phyloP scores from a whole-genome alignment of 2,113 vertebrate species.

The Todiramphus saurophagus region DNA sequence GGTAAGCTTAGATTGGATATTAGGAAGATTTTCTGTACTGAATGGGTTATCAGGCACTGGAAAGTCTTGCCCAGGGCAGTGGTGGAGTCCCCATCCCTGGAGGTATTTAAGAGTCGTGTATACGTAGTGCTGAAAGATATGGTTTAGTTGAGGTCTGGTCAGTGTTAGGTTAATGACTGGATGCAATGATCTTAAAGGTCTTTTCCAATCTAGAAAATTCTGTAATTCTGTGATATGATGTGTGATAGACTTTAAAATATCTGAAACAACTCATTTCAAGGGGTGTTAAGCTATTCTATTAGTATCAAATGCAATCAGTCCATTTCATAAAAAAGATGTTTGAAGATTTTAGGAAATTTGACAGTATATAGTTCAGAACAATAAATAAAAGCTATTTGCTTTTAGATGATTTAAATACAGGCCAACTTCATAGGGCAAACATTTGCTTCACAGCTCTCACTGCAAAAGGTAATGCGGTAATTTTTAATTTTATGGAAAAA shows the following conservation, averaged over 20 bases:
- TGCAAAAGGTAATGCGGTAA: neutral
- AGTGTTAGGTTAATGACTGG: no score
- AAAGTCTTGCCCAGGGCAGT: no score
- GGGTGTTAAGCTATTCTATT: neutral
- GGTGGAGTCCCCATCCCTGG: no score
- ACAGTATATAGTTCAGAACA: neutral
- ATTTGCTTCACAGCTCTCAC: neutral
- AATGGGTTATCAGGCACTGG: no score
- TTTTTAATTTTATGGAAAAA: neutral
- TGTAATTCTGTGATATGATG: neutral
- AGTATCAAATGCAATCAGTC: neutral
- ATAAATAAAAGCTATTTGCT: neutral
- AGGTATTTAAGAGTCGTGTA: no score
- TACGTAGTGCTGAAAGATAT: no score
- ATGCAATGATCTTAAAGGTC: no score
- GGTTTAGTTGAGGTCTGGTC: no score
- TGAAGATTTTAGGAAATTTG: neutral
- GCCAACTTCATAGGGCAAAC: neutral
- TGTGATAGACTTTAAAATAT: neutral
- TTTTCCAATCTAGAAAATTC: no score
- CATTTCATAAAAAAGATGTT: neutral
- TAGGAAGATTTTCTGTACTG: no score
- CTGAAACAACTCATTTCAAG: neutral
- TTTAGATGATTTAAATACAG: neutral
- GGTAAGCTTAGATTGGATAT: no score